Percentiles rank a stretch among this genome's conserved stretches.
phyloP scores from a whole-genome alignment of 2,113 vertebrate species.

The Empidonax alnorum region DNA sequence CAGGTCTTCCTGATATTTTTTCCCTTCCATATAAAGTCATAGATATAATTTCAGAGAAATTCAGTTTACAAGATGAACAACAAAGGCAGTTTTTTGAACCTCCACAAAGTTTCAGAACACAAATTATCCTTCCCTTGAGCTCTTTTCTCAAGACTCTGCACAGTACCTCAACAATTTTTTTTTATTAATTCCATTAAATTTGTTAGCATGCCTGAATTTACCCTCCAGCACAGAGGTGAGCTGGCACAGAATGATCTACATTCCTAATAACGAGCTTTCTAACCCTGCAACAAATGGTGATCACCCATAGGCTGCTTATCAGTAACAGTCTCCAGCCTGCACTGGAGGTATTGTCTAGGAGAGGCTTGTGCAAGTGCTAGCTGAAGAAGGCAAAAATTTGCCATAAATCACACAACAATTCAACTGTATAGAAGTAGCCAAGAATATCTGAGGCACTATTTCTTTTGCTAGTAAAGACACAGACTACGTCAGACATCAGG shows the following conservation, averaged over 20 bases:
- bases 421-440: background rate
- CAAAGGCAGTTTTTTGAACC: background rate
- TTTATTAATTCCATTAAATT: background rate
- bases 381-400: background rate
- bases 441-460: background rate
- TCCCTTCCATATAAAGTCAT: background rate
- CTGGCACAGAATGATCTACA: background rate
- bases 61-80: background rate
- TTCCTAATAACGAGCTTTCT: background rate
- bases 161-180: background rate
- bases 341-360: fast-evolving
- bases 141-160: background rate
- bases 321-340: background rate
- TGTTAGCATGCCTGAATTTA: background rate
- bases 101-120: background rate
- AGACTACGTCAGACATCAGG: background rate
- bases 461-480: background rate
- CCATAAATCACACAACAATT: background rate
- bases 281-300: background rate
- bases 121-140: background rate
- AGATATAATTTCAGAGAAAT: background rate
- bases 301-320: background rate
- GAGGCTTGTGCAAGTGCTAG: background rate
- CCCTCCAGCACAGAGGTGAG: background rate
- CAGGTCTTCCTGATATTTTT: background rate